A percentile compares a stretch with the other conserved stretches of the same genome.
These are phyloP conservation scores for Apamea epomidion DNA, from an alignment of 2,888 invertebrate genomes.

Conservation along the genomic window DNA sequence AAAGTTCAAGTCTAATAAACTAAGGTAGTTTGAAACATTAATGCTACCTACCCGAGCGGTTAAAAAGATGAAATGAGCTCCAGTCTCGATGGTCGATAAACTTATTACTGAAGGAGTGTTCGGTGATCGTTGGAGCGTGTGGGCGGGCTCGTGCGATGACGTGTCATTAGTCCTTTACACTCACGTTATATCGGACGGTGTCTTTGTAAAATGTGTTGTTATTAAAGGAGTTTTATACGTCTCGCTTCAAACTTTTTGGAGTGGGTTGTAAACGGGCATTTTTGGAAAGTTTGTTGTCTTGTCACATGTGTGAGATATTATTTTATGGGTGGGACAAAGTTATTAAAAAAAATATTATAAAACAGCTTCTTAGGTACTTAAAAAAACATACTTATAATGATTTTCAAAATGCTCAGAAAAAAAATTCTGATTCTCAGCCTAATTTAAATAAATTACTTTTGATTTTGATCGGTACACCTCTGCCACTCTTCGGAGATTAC, in stretches of 20 bases:
- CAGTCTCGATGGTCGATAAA: slow-evolving; percentile 79
- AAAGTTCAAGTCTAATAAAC: slow-evolving; percentile 56
- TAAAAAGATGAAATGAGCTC: slow-evolving; percentile 72
- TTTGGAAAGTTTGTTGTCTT: slow-evolving; percentile 34
- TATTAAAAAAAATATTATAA: background rate
- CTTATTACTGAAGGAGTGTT: slow-evolving; percentile 82
- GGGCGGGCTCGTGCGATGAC: slow-evolving; percentile 81
- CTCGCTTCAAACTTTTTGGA: slow-evolving; percentile 55
- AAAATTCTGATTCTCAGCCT: too few species aligned
- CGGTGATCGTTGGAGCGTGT: slow-evolving; percentile 77
- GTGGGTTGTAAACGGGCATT: slow-evolving; percentile 40
- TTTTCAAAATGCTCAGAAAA: background rate
- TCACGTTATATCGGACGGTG: slow-evolving; percentile 53
- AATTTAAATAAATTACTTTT: too few species aligned
- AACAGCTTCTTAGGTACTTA: background rate
- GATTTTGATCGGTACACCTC: background rate
- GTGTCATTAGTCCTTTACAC: slow-evolving; percentile 77
- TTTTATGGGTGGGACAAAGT: slow-evolving; percentile 20
- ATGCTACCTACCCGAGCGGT: slow-evolving; percentile 65
- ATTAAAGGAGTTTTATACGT: slow-evolving; percentile 62
- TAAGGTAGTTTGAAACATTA: slow-evolving; percentile 63
- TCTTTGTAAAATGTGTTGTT: slow-evolving; percentile 64
- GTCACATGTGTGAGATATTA: slow-evolving; percentile 31
- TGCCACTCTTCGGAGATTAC: background rate
- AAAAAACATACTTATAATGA: background rate